Percentiles rank a stretch among this genome's conserved stretches.
Conservation (phyloP, 2,797 vertebrate species). For the Percopsis omiscomaycus region DNA sequence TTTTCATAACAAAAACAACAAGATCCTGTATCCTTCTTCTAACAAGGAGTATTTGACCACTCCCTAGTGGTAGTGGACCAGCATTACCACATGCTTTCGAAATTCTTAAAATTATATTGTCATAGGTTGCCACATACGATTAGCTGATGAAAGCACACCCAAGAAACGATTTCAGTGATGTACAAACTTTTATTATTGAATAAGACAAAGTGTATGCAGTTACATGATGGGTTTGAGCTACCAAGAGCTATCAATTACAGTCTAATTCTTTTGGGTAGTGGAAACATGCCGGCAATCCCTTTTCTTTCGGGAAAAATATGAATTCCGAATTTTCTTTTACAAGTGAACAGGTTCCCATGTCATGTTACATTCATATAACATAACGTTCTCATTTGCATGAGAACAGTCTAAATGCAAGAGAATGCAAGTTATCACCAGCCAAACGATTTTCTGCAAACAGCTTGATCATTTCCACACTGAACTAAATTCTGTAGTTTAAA, state of each 20-base stretch:
- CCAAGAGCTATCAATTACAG: constrained; percentile 35
- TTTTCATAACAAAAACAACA: background rate
- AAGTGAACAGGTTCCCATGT: constrained; percentile 22
- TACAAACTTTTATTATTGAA: constrained; percentile 72
- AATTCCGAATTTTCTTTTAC: constrained; percentile 7
- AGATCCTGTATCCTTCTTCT: background rate
- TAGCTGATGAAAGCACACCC: constrained; percentile 6
- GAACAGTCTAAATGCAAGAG: background rate
- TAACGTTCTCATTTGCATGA: background rate
- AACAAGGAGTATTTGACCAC: constrained; percentile 33
- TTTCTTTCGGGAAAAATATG: constrained; percentile 41
- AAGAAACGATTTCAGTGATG: constrained; percentile 36
- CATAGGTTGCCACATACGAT: background rate
- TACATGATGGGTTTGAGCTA: constrained; percentile 54
- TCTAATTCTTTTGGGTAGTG: constrained; percentile 39
- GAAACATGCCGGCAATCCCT: constrained; percentile 61
- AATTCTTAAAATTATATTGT: background rate
- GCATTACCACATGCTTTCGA: constrained; percentile 36
- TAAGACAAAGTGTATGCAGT: constrained; percentile 43
- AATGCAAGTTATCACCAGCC: background rate
- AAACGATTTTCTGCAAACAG: too few relatives aligned
- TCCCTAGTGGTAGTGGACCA: constrained; percentile 52
- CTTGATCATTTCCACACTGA: too few relatives aligned
- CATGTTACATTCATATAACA: constrained; percentile 4
- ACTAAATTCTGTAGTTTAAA: background rate